Base-by-base conservation (phyloP, 2,797 vertebrate genomes). In the Myripristis murdjan region DNA sequence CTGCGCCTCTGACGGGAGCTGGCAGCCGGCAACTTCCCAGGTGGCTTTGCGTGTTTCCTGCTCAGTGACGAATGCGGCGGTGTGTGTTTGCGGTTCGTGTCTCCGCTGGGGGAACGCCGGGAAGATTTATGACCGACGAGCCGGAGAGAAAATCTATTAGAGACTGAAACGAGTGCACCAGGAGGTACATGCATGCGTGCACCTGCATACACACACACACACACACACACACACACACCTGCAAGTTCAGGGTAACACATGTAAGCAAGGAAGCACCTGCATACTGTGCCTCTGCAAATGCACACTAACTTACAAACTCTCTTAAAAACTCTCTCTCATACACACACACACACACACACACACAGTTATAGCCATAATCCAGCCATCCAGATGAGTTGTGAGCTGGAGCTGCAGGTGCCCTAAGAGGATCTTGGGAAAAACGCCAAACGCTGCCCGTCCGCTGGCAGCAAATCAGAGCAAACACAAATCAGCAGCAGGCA, bases 341-440 rank as follows among this genome's bases (percentile, higher is more conserved):
- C 28, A 31, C 4, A 31, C 28, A 31, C 28, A 31, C 28, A 31
- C 28, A 31, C 2, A 31, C 28, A 31, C 33, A 33, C 33, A 33
- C 33, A 35, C 33, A 46, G 28, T 35, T 20, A 60, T 12, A 20
- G 26, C 31, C 41, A 46, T 31, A 60, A 35, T 35, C 33, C 64
- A 43, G 0, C 44, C 68, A 4, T 68, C 39, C 65, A 52, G 73
- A 53, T 44, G 73, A 64, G 54, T 12, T 37, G 58, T 56, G 69
- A 28, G 56, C 28, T 0, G 0, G 18, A 74, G 73, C 60, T 56
- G 53, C 54, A 81, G 67, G 63, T 57, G 61, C n/a, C 37, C 65
- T 44, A 37, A 80, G 58, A 77, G 77, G 64, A 76, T 77, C 54
- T 64, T 37, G 16, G 73, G 77, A 66, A 20, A 23, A 59, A 56